Conservation (phyloP, 2,888 invertebrate species). For the Orthonychiurus folsomi region DNA sequence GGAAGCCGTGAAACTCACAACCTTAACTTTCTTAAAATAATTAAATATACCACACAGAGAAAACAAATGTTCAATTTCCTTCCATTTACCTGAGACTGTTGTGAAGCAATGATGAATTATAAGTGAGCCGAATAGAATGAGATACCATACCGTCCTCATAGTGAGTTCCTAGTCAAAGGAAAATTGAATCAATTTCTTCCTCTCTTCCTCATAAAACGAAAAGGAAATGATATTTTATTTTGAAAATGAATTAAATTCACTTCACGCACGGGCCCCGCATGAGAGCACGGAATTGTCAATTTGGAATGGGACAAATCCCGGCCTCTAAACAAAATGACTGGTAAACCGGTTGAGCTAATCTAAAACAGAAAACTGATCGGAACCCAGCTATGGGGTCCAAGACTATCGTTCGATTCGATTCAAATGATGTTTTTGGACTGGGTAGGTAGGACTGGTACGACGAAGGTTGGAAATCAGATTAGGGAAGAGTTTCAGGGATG, state of each 20-base stretch:
- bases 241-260: background rate
- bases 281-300: too few species aligned
- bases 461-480: background rate
- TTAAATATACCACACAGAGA: too few species aligned
- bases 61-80: background rate
- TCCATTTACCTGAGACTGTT: slow-evolving; percentile 30
- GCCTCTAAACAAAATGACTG: too few species aligned
- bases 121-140: slow-evolving; percentile 37
- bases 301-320: too few species aligned
- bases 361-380: background rate
- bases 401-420: background rate
- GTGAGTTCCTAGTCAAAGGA: slow-evolving; percentile 1
- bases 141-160: slow-evolving; percentile 39
- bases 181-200: slow-evolving; percentile 1
- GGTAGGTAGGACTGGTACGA: background rate
- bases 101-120: slow-evolving; percentile 39
- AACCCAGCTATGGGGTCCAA: background rate
- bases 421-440: background rate
- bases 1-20: background rate
- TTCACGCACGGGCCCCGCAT: background rate
- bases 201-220: background rate
- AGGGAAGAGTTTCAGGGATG: too few species aligned
- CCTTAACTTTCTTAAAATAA: too few species aligned
- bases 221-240: background rate
- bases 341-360: background rate